Conservation (phyloP, 2,888 invertebrate genomes). For the Andrena minutula region DNA sequence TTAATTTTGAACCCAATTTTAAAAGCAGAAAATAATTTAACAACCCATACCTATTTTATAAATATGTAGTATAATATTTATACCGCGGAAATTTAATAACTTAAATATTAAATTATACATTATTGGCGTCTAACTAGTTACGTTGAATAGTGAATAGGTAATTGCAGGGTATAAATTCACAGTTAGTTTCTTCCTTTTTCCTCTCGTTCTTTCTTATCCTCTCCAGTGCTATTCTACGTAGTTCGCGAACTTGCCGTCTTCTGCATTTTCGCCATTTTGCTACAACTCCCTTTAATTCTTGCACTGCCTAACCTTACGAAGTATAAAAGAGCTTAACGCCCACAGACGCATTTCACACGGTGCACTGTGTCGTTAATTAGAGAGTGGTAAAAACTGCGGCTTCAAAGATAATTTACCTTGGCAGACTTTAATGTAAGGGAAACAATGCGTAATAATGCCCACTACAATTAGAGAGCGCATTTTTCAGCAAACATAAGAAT, state of each 20-base stretch:
- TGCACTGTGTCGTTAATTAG: constrained; percentile 67
- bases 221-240: not conserved
- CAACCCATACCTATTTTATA: not conserved
- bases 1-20: too few relatives aligned
- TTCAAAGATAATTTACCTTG: constrained; percentile 59
- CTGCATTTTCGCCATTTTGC: constrained; percentile 51
- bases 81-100: not conserved
- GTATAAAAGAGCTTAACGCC: constrained; percentile 67
- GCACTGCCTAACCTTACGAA: constrained; percentile 60
- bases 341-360: constrained; percentile 48
- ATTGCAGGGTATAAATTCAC: constrained; percentile 43
- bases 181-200: constrained; percentile 10
- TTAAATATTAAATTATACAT: not conserved
- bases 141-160: constrained; percentile 17
- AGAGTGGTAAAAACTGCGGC: constrained; percentile 68
- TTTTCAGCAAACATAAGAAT: constrained; percentile 51
- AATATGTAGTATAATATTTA: too few relatives aligned
- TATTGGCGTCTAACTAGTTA: constrained; percentile 13
- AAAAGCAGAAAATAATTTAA: not conserved
- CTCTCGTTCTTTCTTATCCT: constrained; percentile 26
- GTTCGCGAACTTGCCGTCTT: constrained; percentile 42
- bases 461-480: constrained; percentile 49
- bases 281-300: constrained; percentile 65
- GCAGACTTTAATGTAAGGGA: constrained; percentile 62
- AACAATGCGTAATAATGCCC: constrained; percentile 61